Percentiles rank a stretch among this genome's conserved stretches.
phyloP scores from a whole-genome alignment of 2,797 vertebrate species.

The Eptatretus atami region DNA sequence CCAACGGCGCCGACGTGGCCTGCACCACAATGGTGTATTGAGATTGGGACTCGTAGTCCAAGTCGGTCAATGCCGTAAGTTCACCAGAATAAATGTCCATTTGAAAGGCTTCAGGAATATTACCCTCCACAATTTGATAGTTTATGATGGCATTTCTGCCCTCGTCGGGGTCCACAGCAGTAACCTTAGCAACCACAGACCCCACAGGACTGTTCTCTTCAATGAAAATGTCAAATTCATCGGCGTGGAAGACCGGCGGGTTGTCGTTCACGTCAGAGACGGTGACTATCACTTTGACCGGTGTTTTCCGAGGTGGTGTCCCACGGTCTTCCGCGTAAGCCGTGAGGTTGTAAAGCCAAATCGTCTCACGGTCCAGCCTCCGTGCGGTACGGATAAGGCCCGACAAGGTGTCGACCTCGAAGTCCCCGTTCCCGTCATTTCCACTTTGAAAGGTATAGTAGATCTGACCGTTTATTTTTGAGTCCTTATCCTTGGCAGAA shows the following conservation, averaged over 20 bases:
- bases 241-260: constrained; percentile 61
- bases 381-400: constrained; percentile 67
- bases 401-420: constrained; percentile 83
- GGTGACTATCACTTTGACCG: constrained; percentile 62
- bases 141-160: constrained; percentile 81
- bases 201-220: constrained; percentile 89
- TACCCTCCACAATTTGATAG: constrained; percentile 96
- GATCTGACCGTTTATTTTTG: constrained; percentile 60
- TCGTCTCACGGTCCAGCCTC: constrained; percentile 51
- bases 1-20: constrained; percentile 81
- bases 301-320: constrained; percentile 50
- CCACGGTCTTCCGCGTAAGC: constrained; percentile 76
- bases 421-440: constrained; percentile 83
- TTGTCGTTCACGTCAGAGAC: constrained; percentile 90
- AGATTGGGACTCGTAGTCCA: constrained; percentile 55
- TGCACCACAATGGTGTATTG: constrained; percentile 89
- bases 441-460: constrained; percentile 96
- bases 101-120: constrained; percentile 91
- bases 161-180: constrained; percentile 63
- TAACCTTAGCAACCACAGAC: constrained; percentile 70
- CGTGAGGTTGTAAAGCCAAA: constrained; percentile 63
- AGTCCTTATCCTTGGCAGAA: constrained; percentile 72
- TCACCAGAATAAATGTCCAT: constrained; percentile 98
- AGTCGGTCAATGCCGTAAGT: constrained; percentile 76
- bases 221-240: constrained; percentile 70